Evolutionary conservation across 1,140 invertebrate species (phyloP).

Genomic region (Nebria ingens): DNA sequence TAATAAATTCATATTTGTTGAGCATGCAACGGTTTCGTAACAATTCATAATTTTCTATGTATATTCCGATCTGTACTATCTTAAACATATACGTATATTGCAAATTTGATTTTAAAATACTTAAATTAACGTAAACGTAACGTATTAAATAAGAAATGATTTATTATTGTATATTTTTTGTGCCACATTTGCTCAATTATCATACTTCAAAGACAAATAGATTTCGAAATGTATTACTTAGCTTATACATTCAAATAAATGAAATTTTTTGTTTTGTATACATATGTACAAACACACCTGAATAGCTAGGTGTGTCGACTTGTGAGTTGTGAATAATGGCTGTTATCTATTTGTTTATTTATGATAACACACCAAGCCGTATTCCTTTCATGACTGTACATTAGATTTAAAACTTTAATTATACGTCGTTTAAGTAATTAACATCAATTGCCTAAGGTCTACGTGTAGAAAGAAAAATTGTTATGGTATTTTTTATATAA

Average conservation of each 20-base stretch:
- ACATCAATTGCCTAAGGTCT: not conserved
- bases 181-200: no score
- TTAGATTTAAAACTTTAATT: constrained; percentile 1
- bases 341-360: constrained; percentile 7
- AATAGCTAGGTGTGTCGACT: not conserved
- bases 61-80: no score
- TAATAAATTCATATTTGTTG: constrained; percentile 9
- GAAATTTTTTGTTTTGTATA: no score
- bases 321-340: not conserved
- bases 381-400: not conserved
- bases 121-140: no score
- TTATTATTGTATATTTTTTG: no score
- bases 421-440: not conserved
- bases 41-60: no score
- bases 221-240: not conserved
- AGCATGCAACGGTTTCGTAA: not conserved
- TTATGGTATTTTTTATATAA: not conserved
- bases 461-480: constrained; percentile 14
- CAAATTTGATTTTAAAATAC: no score
- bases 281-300: not conserved
- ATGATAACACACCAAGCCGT: not conserved
- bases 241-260: not conserved
- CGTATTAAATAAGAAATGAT: no score
- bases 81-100: no score
- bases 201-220: not conserved